Evolutionary conservation across 2,888 invertebrate species (phyloP).

Genomic region (Phytoseiulus persimilis): DNA sequence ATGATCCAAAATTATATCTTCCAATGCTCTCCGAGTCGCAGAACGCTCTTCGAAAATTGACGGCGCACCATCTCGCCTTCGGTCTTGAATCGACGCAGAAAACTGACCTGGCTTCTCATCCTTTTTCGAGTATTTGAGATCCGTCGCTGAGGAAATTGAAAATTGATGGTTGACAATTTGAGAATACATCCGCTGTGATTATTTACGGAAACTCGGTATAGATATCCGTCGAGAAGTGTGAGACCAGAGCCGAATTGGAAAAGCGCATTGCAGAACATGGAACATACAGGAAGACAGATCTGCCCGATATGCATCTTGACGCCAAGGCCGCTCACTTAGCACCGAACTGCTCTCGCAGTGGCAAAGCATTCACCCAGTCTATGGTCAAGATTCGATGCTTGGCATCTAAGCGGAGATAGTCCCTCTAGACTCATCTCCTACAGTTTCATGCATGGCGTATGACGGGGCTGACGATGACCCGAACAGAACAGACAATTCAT

Average conservation of each 20-base stretch:
- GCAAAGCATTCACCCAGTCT: neutral
- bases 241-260: neutral
- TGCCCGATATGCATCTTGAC: too few relatives aligned
- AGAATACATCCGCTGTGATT: too few relatives aligned
- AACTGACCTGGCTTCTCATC: conserved; percentile 38
- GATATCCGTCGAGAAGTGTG: neutral
- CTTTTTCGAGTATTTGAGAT: conserved; percentile 26
- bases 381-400: neutral
- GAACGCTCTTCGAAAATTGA: neutral
- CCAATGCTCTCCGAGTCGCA: neutral
- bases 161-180: neutral
- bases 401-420: neutral
- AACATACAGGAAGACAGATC: neutral
- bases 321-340: too few relatives aligned
- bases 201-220: neutral
- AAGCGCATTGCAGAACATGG: neutral
- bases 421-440: neutral
- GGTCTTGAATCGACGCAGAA: too few relatives aligned
- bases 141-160: neutral
- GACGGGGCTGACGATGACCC: neutral
- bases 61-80: too few relatives aligned
- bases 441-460: neutral
- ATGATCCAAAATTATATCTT: neutral
- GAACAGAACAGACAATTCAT: neutral
- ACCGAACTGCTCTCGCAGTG: neutral